Percentiles rank a stretch among this genome's conserved stretches.
Evolutionary conservation across 2,113 vertebrate species (phyloP).

Genomic region (Chionomys nivalis): DNA sequence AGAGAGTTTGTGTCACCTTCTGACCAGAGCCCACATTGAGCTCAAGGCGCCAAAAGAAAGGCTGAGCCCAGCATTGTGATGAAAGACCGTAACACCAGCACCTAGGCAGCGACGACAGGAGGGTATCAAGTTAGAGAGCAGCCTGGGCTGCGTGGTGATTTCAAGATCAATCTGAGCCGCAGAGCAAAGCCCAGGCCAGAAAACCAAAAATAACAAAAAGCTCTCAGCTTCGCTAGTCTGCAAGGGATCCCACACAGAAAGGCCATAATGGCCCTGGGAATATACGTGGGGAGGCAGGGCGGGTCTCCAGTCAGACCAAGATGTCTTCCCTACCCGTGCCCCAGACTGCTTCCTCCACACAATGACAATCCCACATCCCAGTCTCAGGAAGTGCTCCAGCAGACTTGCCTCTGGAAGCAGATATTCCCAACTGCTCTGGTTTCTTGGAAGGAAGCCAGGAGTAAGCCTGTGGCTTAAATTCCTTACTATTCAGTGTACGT

Average conservation of each 20-base stretch:
- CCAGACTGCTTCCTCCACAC: background rate
- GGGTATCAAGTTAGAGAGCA: background rate
- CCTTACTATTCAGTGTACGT: background rate
- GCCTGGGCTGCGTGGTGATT: background rate
- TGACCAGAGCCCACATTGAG: background rate
- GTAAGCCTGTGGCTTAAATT: slow-evolving; percentile 56
- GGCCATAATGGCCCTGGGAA: background rate
- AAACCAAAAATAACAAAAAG: background rate
- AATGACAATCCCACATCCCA: background rate
- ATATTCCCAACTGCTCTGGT: background rate
- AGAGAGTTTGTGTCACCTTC: background rate
- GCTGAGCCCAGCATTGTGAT: background rate
- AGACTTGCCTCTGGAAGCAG: background rate
- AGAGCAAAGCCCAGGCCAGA: background rate
- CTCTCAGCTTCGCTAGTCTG: background rate
- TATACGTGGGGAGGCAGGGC: background rate
- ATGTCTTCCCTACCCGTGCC: background rate
- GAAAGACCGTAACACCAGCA: background rate
- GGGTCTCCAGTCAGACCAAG: too few species aligned
- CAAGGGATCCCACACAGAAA: background rate
- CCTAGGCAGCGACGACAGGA: background rate
- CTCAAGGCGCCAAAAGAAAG: background rate
- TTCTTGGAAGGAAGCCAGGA: slow-evolving; percentile 59
- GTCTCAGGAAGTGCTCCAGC: background rate
- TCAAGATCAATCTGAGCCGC: background rate